These are phyloP conservation scores for Heliconius cydno DNA, from an alignment of 2,888 invertebrate species.

Conservation along the genomic window DNA sequence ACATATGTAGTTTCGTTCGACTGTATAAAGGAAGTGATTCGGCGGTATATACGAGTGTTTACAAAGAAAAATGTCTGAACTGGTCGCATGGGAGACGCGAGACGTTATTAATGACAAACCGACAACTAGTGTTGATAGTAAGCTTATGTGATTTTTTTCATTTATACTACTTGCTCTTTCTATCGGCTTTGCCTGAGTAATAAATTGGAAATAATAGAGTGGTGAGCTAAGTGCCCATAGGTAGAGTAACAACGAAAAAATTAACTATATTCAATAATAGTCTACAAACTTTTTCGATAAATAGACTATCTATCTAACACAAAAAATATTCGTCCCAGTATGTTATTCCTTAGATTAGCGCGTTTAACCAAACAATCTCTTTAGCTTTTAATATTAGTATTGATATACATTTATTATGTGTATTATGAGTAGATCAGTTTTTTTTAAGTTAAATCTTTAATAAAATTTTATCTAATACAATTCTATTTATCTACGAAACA, in stretches of 20 bases:
- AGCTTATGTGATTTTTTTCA: constrained; percentile 20
- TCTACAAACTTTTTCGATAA: too few species aligned
- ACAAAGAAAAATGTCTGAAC: constrained; percentile 37
- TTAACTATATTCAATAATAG: too few species aligned
- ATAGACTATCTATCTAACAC: too few species aligned
- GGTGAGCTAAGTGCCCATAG: neutral
- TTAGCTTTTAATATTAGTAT: too few species aligned
- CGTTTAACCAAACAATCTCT: too few species aligned
- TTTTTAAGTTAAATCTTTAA: neutral
- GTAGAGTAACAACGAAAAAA: too few species aligned
- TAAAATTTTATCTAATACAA: neutral
- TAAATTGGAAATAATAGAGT: neutral
- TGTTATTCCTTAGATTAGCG: too few species aligned
- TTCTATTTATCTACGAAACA: neutral
- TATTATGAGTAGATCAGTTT: too few species aligned
- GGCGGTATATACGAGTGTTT: constrained; percentile 32
- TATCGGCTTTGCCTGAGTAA: neutral
- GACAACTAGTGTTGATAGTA: constrained; percentile 15
- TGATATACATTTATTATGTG: too few species aligned
- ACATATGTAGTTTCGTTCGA: constrained; percentile 35
- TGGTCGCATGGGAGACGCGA: constrained; percentile 29
- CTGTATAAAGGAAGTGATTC: constrained; percentile 34
- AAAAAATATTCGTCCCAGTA: too few species aligned
- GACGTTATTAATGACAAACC: constrained; percentile 38
- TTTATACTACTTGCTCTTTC: neutral